Evolutionary conservation across 2,888 invertebrate species (phyloP).

Genomic region (Seladonia tumulorum): DNA sequence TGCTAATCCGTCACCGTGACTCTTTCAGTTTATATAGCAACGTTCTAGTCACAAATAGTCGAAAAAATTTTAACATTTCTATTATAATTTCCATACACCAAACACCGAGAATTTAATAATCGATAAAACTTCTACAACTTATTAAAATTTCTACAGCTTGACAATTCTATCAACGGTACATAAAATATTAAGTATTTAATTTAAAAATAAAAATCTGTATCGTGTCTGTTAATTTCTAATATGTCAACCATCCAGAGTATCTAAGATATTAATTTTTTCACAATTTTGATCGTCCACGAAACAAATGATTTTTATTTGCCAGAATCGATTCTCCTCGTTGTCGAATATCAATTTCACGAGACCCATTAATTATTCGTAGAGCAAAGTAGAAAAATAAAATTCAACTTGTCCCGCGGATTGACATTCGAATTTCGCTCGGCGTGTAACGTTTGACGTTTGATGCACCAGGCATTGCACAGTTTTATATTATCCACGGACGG

Average conservation of each 20-base stretch:
- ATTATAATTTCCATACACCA: too few relatives aligned
- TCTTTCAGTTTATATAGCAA: not conserved
- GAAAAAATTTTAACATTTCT: not conserved
- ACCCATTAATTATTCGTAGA: not conserved
- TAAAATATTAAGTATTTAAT: too few relatives aligned
- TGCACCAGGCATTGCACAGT: not conserved
- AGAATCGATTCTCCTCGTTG: not conserved
- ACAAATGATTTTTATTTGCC: not conserved
- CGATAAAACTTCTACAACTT: too few relatives aligned
- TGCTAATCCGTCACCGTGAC: not conserved
- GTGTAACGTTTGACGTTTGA: slow-evolving; percentile 28
- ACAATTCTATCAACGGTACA: too few relatives aligned
- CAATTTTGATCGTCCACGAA: too few relatives aligned
- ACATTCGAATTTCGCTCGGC: not conserved
- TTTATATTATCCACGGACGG: slow-evolving; percentile 9
- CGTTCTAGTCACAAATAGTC: not conserved
- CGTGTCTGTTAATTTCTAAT: too few relatives aligned
- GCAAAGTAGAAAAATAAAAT: not conserved
- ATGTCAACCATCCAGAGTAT: too few relatives aligned
- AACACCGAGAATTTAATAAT: too few relatives aligned
- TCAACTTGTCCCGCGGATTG: not conserved
- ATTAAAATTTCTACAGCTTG: too few relatives aligned
- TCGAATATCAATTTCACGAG: not conserved
- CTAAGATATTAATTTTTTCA: too few relatives aligned
- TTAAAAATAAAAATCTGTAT: too few relatives aligned